Evolutionary conservation across 2,797 vertebrate species (phyloP), one percentile per base, ranked within the genome.

Genomic region (Paratrypauchen microcephalus): DNA sequence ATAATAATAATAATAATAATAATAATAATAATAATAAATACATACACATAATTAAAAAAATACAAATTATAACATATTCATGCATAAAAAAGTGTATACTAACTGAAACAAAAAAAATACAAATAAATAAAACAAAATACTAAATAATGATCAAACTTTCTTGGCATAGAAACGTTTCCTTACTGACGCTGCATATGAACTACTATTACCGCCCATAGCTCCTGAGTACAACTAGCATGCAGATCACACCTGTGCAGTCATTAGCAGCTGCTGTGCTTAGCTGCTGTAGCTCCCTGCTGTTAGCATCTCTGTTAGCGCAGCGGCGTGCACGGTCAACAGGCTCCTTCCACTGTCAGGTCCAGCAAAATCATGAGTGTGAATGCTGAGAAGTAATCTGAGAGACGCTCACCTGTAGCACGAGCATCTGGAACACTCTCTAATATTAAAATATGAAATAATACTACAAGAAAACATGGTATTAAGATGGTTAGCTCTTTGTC

Each of bases 191-290:
- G 11, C 1, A 16, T 45, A 45, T 15, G 15, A 41, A 41, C 39
- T 41, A 15, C 0, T 4, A 15, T 15, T 45, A 1, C 13, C 41
- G 5, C 41, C 13, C 13, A 5, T 15, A 45, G 50, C 50, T 55
- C 11, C 21, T 58, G 4, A 15, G 13, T 0, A 26, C 56, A 30
- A 6, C 11, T 26, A 23, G 18, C 24, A 19, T 21, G 41, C 24
- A 4, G 56, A 3, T 2, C 2, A 78, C 78, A 85, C 87, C 85
- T 76, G 80, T 59, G 76, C 74, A 88, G 83, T 88, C 83, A 87
- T 85, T 81, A 87, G 74, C 77, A 78, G 80, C 84, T 88, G 21
- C 11, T 23, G 85, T 83, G 89, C 87, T 87, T 81, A 85, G 83
- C 75, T 65, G 76, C 80, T 79, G 86, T 82, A 83, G 83, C 81